Base-by-base conservation (phyloP, 1,140 invertebrate species). In the Delia radicum region DNA sequence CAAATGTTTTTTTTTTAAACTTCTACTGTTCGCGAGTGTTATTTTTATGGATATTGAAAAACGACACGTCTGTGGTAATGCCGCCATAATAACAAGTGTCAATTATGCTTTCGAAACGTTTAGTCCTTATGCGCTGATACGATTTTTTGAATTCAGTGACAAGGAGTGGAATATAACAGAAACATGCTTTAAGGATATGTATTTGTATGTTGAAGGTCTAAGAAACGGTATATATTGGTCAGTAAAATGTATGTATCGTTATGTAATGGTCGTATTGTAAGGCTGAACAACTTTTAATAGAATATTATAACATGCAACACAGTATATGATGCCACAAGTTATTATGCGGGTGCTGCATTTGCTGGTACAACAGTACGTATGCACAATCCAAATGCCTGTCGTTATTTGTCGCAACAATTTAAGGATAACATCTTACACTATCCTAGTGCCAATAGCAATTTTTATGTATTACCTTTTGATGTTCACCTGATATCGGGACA, bases 121-220 rank as follows among this genome's bases (percentile, higher is more conserved):
- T 42, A 79, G 72, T 28, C 78, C 78, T 13, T 77, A 79, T 24
- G 48, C 73, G 8, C 73, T 76, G 15, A 42, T 79, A n/a, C 67
- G 75, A 3, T 77, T 79, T 21, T 79, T 79, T 31, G 78, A 79
- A 61, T 79, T 79, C 61, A 79, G 74, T 55, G 78, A 79, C 63
- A 75, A 76, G 28, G 78, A 74, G 29, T 79, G 78, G 78, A 79
- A 79, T 67, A 76, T 79, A 69, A 77, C 69, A 28, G 63, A 71
- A 7, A 76, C 74, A 2, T 79, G 78, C 48, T 48, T 79, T 4
- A 31, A 61, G n/a, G 74, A 79, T 26, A 79, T 77, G 76, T 79
- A 75, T 48, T 73, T 62, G 24, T 79, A 73, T 67, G 55, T 79
- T n/a, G 61, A 79, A n/a, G 76, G 78, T 0, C 37, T 79, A 21